A percentile compares a stretch with the other conserved stretches of the same genome.
These are phyloP conservation scores for Sapajus apella DNA, from an alignment of 2,113 vertebrate species.

Conservation along the genomic window DNA sequence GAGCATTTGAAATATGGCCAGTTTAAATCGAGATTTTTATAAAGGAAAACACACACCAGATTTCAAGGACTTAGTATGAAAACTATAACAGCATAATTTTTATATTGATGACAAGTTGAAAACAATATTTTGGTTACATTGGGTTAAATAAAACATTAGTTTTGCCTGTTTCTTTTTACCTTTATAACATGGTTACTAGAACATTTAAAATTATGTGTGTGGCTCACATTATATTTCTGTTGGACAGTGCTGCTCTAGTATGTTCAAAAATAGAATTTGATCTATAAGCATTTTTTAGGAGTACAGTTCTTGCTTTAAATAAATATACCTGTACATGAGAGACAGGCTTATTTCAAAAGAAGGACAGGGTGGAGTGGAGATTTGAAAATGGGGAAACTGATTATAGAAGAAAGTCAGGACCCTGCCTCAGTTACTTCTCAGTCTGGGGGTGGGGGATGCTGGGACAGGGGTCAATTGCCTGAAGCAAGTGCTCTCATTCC, in stretches of 20 bases:
- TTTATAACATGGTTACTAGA: conserved; percentile 19
- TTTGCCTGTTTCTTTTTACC: not conserved
- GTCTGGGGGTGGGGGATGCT: not conserved
- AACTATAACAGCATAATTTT: conserved; percentile 38
- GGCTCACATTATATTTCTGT: conserved; percentile 18
- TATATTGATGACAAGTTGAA: conserved; percentile 49
- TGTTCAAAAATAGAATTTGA: conserved; percentile 24
- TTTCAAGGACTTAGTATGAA: conserved; percentile 46
- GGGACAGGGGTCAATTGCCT: not conserved
- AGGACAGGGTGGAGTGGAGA: not conserved
- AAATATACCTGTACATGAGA: conserved; percentile 19
- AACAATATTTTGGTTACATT: conserved; percentile 3
- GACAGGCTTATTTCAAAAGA: conserved; percentile 19
- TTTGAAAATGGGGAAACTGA: conserved; percentile 16
- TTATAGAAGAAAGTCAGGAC: conserved; percentile 10
- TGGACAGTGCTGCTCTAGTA: not conserved
- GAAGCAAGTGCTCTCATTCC: conserved; percentile 21
- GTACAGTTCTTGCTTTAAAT: not conserved
- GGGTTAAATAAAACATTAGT: conserved; percentile 36
- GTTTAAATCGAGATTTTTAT: conserved; percentile 31
- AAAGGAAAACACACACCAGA: conserved; percentile 33
- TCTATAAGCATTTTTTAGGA: conserved; percentile 35
- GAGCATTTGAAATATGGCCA: conserved; percentile 35
- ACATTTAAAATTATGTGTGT: conserved; percentile 16
- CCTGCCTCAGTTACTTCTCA: not conserved